A percentile compares a stretch with the other conserved stretches of the same genome.
These are phyloP conservation scores for Corapipo altera DNA, from an alignment of 2,113 vertebrate species.

Conservation along the genomic window DNA sequence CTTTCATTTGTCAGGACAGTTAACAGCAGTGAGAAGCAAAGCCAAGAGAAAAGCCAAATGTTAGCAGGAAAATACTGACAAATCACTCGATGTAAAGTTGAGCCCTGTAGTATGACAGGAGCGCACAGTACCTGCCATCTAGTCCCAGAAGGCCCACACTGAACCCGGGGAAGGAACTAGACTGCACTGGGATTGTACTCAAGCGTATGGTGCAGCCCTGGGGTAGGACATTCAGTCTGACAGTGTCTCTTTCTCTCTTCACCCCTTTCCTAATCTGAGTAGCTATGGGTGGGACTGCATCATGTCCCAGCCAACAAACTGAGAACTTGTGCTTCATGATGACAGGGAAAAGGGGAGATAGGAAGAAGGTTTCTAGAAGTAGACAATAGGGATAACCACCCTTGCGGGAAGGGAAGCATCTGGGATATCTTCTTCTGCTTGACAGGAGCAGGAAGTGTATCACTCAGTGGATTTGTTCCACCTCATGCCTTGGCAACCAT, in stretches of 20 bases:
- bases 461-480: background rate
- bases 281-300: background rate
- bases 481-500: background rate
- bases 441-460: background rate
- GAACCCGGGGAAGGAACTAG: background rate
- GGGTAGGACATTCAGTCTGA: background rate
- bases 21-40: slow-evolving; percentile 48
- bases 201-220: background rate
- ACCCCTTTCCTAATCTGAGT: background rate
- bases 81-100: background rate
- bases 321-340: background rate
- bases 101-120: background rate
- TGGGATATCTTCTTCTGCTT: background rate
- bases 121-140: background rate
- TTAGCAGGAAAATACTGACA: slow-evolving; percentile 38
- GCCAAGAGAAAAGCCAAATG: slow-evolving; percentile 64
- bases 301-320: background rate
- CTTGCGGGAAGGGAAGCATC: background rate
- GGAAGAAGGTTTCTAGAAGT: background rate
- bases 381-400: background rate
- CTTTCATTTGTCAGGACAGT: slow-evolving; percentile 64
- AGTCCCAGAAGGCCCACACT: background rate
- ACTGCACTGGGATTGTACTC: background rate
- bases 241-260: background rate
- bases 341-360: background rate